Evolutionary conservation across 2,797 vertebrate species (phyloP), one percentile per base, ranked within the genome.

Genomic region (Podarcis lilfordi): DNA sequence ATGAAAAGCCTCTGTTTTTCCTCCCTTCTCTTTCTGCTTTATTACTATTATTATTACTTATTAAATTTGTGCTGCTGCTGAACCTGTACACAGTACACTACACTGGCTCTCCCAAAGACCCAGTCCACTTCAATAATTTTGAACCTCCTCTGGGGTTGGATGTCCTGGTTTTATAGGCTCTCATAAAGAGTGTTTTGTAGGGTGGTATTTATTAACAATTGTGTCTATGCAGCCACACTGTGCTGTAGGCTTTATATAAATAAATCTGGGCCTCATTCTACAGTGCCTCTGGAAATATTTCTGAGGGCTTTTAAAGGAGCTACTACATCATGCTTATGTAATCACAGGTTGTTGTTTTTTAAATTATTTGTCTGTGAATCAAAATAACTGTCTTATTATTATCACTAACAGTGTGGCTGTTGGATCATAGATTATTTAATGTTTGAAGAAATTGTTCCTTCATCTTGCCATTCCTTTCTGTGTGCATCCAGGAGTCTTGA

Each of bases 401-500:
- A 32, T 40, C 27, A 77, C 10, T 29, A n/a, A 5, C 32, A 55
- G 2, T 69, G 25, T 55, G 23, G n/a, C 43, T 79, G 43, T 35
- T 45, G 32, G 37, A 17, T 71, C 32, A 86, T 68, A 10, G 17
- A 37, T 2, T 68, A 40, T 8, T 4, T 72, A 59, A 71, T 9
- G 7, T 29, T 64, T 45, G 29, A 64, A 43, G 37, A 21, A 64
- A 69, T 74, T 76, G 21, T 89, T 76, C 15, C 19, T 82, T 86
- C 59, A 17, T 45, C 7, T 72, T 84, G n/a, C 5, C n/a, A 29
- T 76, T 66, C 13, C n/a, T 29, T 80, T 87, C 15, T 85, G 50
- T 86, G 72, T 86, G 8, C 37, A 59, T 79, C 75, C 84, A 94
- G 93, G 88, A 88, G 69, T 69, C 91, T 94, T 23, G 93, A 94